Base-by-base conservation (phyloP, 2,888 invertebrate genomes). In the Saturnia japonica region DNA sequence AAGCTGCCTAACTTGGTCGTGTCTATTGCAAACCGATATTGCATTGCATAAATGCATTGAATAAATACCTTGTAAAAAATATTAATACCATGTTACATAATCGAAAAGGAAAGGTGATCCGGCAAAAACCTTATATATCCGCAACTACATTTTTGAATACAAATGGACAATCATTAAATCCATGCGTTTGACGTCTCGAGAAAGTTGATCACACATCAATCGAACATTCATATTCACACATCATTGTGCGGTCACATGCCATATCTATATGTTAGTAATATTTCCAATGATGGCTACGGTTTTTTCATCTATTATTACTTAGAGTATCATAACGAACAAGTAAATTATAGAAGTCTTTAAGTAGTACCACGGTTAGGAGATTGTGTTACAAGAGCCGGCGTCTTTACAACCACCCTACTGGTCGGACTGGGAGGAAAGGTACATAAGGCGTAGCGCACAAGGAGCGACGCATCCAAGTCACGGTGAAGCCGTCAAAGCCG, bases 141-240 rank as follows among this genome's bases (percentile, higher is more conserved):
- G 64, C 40, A 64, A 40, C 64, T 64, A 16, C 64, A 64, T 64
- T 64, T 64, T 64, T 40, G 64, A 64, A 64, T 64, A 40, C 40
- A 64, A 40, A 64, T 64, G 40, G 28, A 64, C 40, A 64, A 16
- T 40, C 34, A 64, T 64, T 64, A 64, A 64, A 34, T 40, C 62
- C 40, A 62, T 6, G 22, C 40, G 40, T 64, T 40, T 34, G 34
- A 34, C 16, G 16, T 40, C 34, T 64, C 34, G 40, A 64, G 64
- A 64, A 64, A 64, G 64, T 64, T 64, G 28, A n/a, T n/a, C n/a
- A n/a, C n/a, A n/a, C n/a, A n/a, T n/a, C n/a, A n/a, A n/a, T n/a
- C n/a, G n/a, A n/a, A n/a, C n/a, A n/a, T n/a, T n/a, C n/a, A n/a
- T n/a, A n/a, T n/a, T n/a, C n/a, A n/a, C n/a, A n/a, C n/a, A n/a